Evolutionary conservation across 1,140 invertebrate genomes (phyloP), one percentile per base, ranked within the genome.

Genomic region (Atta colombica): DNA sequence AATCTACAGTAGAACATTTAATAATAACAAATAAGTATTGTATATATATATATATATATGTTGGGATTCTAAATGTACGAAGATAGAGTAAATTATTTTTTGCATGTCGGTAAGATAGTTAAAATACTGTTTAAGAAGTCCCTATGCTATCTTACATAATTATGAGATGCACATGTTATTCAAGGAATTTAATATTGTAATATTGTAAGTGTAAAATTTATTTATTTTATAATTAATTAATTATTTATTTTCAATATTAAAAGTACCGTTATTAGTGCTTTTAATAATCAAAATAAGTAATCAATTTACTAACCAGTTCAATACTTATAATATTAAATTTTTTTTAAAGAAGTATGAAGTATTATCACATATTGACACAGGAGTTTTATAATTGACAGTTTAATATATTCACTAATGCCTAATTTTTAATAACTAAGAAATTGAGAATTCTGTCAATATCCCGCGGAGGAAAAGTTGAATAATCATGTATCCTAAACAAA

Each of bases 391-490:
- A n/a, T 45, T 45, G 60, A 21, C 18, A n/a, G 5, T 16, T 5
- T 21, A 49, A 68, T 78, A 53, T 31, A 78, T 35, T 31, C 45
- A 7, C 61, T 28, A 21, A 5, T 18, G 39, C 53, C 25, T 16
- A 78, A 25, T 25, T 61, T 25, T 51, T 68, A 28, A 66, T 68
- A 78, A 78, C 7, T 25, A 25, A 25, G 8, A 25, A 78, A 21
- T 39, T 39, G 35, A 75, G 55, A 78, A n/a, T 78, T 68, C 28
- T n/a, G 28, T 51, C 28, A 51, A 16, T 45, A 45, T 77, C 35
- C 45, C 45, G 18, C 18, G 25, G 25, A 65, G 18, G 61, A 66
- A 12, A 53, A 31, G n/a, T 55, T 35, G 63, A 69, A 2, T 28
- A 49, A 80, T 53, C 39, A 10, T 49, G 63, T 28, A 14, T 63